Evolutionary conservation across 2,888 invertebrate genomes (phyloP), one percentile per base, ranked within the genome.

Genomic region (Therioaphis trifolii): DNA sequence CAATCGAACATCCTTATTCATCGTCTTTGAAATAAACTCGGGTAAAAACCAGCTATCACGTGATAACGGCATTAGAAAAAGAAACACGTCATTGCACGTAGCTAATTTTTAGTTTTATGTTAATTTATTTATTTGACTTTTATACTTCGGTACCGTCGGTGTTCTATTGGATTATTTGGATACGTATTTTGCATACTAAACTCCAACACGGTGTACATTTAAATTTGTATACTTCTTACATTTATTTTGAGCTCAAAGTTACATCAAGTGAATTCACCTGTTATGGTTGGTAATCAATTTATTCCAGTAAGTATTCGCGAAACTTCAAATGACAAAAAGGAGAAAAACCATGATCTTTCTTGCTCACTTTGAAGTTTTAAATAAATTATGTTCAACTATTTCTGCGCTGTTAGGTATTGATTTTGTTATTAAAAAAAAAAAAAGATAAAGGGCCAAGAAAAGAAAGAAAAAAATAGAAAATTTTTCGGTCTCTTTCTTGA

Each of bases 181-280:
- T 24, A 58, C 75, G 58, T 75, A 58, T 24, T 75, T 75, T 75
- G 58, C 40, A 58, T 75, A 75, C 40, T 12, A 75, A 75, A 58
- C 24, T n/a, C 24, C 9, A 58, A 75, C 58, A 43, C 40, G 58
- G 15, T 15, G 24, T 40, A 58, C 58, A 75, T 58, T 74, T 58
- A 58, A 74, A 74, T 74, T 9, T 15, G 14, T 21, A 55, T 29
- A 14, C 27, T 74, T 58, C 24, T 58, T 58, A 43, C 40, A 24
- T 58, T 75, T 75, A 18, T 75, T 43, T 40, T 15, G 24, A 4
- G 18, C 58, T 75, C 58, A 43, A 40, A 58, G 21, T 5, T 21
- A 15, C 74, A 24, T 74, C 40, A n/a, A 78, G 40, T n/a, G 69
- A 69, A 55, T 55, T 69, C 27, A 52, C 43, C 14, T 68, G 68